Evolutionary conservation across 2,888 invertebrate species (phyloP).

Genomic region (Ennomos fuscantarius): DNA sequence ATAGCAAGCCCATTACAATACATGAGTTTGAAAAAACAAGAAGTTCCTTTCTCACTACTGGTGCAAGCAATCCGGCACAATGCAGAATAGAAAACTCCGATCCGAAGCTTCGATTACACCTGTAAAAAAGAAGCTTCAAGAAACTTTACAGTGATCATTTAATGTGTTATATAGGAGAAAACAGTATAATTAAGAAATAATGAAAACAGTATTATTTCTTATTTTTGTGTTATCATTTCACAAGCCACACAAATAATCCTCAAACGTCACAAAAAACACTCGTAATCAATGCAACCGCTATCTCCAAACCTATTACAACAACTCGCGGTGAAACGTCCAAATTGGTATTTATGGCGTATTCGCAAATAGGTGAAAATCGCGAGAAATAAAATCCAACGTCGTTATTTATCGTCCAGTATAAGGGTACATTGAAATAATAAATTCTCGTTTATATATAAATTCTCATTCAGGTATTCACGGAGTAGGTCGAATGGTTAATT

Average conservation of each 20-base stretch:
- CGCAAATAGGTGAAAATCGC: constrained; percentile 36
- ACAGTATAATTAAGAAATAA: constrained; percentile 9
- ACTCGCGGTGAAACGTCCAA: constrained; percentile 26
- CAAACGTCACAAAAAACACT: not conserved
- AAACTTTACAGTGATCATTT: too few species aligned
- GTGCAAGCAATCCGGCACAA: too few species aligned
- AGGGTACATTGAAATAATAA: constrained; percentile 41
- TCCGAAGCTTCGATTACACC: too few species aligned
- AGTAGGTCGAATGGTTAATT: constrained; percentile 41
- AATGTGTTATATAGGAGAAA: too few species aligned
- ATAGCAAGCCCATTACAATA: too few species aligned
- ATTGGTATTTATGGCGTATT: constrained; percentile 39
- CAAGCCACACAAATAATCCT: too few species aligned
- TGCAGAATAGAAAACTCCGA: too few species aligned
- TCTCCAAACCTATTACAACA: constrained; percentile 15
- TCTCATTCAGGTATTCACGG: constrained; percentile 37
- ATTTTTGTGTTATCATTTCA: too few species aligned
- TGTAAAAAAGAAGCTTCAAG: too few species aligned
- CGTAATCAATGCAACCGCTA: not conserved
- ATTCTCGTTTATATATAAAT: constrained; percentile 43
- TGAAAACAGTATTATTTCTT: not conserved
- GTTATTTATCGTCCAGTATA: constrained; percentile 24
- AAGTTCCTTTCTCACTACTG: too few species aligned
- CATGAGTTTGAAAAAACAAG: too few species aligned
- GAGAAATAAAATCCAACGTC: constrained; percentile 24